Base-by-base conservation (phyloP, 1,140 invertebrate genomes). In the Aphis gossypii region DNA sequence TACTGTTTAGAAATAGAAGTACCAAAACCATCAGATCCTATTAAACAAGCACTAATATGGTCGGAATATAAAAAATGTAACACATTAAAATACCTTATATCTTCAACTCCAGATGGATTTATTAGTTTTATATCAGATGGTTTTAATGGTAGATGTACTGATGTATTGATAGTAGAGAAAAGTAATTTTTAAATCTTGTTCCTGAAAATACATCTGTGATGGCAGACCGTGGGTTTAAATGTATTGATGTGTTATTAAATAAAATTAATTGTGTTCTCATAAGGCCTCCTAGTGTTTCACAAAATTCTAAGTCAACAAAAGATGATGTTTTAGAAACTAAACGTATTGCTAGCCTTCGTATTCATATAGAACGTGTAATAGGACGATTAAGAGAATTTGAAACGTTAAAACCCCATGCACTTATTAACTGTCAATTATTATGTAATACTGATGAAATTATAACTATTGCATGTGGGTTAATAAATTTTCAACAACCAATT, bases 31-130 rank as follows among this genome's bases (percentile, higher is more conserved):
- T 94, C 93, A 9, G 95, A 95, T 94, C 90, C 95, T 14, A 23
- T 95, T 5, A 41, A 95, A 93, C 95, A 95, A 95, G 94, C 95
- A 48, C 88, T 95, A 41, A 95, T 95, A 48, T 96, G 95, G 95
- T 96, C 95, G 11, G 95, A 95, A 2, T 96, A 96, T 93, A 96
- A 96, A 94, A 95, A 95, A 93, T 94, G 94, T 46, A 96, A 96
- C 93, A 96, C 95, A 23, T 94, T 96, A 21, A 96, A 96, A 93
- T 96, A 96, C 95, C 94, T 96, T 21, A 94, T 96, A 90, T 95
- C 95, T 48, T 95, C 94, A 87, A 96, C 95, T 86, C 95, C 95
- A 35, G 94, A 95, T 95, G 95, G 95, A 20, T 94, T 95, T 8
- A 94, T 95, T 21, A 95, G 95, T 94, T 96, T 94, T 94, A 94